phyloP scores from a whole-genome alignment of 2,113 vertebrate species.

The Spea bombifrons region DNA sequence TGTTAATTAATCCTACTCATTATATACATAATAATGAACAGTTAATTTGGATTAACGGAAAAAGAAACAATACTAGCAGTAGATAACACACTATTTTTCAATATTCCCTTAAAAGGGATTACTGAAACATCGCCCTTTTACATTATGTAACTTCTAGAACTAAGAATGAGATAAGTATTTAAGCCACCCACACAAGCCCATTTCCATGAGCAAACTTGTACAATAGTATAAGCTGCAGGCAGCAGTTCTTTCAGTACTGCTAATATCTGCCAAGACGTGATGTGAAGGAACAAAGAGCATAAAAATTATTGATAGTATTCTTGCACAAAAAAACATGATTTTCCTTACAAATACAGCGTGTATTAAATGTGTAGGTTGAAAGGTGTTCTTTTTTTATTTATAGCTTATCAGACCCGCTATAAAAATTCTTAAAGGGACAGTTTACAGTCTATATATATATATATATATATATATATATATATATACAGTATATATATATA shows the following conservation, averaged over 20 bases:
- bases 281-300: slow-evolving; percentile 29
- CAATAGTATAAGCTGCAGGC: slow-evolving; percentile 29
- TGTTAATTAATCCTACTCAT: background rate
- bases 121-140: slow-evolving; percentile 16
- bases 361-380: background rate
- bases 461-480: too few relatives aligned
- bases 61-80: background rate
- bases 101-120: slow-evolving; percentile 18
- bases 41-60: background rate
- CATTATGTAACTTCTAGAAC: slow-evolving; percentile 38
- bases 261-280: slow-evolving; percentile 35
- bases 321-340: background rate
- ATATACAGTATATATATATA: too few relatives aligned
- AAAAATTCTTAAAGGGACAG: too few relatives aligned
- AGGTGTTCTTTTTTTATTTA: background rate
- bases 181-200: slow-evolving; percentile 29
- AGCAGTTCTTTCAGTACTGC: slow-evolving; percentile 21
- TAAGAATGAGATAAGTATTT: slow-evolving; percentile 36
- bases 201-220: slow-evolving; percentile 30
- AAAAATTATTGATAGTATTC: slow-evolving; percentile 13
- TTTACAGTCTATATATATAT: too few relatives aligned
- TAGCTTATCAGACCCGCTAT: too few relatives aligned
- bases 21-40: background rate
- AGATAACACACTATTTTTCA: slow-evolving; percentile 1
- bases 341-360: background rate